A percentile compares a stretch with the other conserved stretches of the same genome.
phyloP scores from a whole-genome alignment of 2,797 vertebrate genomes.

The Anisognathus igniventris region DNA sequence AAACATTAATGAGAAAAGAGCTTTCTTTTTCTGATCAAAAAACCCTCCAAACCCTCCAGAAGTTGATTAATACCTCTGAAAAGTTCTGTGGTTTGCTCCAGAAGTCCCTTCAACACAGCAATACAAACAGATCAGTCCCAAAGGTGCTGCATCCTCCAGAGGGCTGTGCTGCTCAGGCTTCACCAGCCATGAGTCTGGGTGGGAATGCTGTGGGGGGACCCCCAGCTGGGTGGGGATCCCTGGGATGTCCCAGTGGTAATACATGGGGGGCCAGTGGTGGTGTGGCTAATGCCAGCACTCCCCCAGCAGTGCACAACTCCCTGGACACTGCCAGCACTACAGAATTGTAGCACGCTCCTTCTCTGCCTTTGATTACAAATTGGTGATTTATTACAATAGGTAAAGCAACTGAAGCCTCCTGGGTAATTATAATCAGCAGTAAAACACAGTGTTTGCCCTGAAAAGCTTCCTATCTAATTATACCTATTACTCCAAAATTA shows the following conservation, averaged over 20 bases:
- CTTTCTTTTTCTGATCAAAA: neutral
- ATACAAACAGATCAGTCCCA: neutral
- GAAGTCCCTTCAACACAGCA: neutral
- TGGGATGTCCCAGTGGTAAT: fast-evolving
- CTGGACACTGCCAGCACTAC: neutral
- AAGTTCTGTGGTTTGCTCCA: neutral
- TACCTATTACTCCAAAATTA: neutral
- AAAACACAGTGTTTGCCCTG: neutral
- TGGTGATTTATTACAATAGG: neutral
- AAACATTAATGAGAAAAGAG: neutral
- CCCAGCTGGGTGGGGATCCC: neutral
- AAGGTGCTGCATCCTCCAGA: fast-evolving
- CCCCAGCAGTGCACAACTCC: neutral
- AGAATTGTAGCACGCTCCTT: neutral
- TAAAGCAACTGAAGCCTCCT: neutral
- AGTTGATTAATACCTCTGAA: neutral
- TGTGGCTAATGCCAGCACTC: neutral
- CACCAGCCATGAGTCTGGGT: fast-evolving
- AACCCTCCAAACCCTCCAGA: neutral
- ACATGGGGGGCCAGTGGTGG: fast-evolving
- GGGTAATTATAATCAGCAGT: neutral
- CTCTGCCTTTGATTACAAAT: neutral
- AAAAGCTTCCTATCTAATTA: neutral
- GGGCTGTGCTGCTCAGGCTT: neutral
- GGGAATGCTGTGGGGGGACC: neutral